These are phyloP conservation scores for Punctoribates punctum DNA, from an alignment of 2,888 invertebrate genomes.

Conservation along the genomic window DNA sequence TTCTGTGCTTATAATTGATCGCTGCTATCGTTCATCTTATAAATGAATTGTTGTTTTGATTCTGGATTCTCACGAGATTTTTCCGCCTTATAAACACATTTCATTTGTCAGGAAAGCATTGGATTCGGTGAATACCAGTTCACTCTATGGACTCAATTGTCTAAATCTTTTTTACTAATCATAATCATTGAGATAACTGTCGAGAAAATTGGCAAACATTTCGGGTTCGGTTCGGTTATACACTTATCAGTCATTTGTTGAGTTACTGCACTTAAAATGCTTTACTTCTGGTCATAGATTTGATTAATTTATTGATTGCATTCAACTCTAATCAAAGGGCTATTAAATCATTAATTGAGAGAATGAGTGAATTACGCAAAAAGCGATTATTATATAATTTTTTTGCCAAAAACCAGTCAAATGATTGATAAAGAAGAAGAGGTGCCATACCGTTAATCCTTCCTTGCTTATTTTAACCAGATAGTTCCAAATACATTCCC, in stretches of 20 bases:
- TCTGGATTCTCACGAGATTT: neutral
- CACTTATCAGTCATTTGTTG: conserved; percentile 1
- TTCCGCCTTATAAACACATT: neutral
- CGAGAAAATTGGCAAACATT: neutral
- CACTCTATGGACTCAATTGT: neutral
- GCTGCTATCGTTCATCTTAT: too few species aligned
- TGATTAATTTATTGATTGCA: neutral
- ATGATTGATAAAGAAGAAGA: neutral
- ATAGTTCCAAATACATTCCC: conserved; percentile 42
- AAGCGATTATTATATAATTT: too few species aligned
- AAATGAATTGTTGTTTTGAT: too few species aligned
- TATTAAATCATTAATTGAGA: neutral
- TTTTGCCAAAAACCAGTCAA: too few species aligned
- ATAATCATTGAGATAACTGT: neutral
- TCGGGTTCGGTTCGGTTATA: neutral
- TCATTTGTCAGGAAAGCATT: neutral
- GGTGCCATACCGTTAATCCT: conserved; percentile 34
- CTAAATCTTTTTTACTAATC: neutral
- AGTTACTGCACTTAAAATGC: neutral
- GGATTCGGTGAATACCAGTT: neutral
- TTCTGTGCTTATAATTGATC: too few species aligned
- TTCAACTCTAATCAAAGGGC: too few species aligned
- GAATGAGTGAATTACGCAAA: neutral
- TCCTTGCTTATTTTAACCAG: conserved; percentile 38
- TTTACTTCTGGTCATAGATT: conserved; percentile 7